A percentile compares a stretch with the other conserved stretches of the same genome.
Evolutionary conservation across 2,888 invertebrate species (phyloP).

Genomic region (Rhamphomyia laevipes): DNA sequence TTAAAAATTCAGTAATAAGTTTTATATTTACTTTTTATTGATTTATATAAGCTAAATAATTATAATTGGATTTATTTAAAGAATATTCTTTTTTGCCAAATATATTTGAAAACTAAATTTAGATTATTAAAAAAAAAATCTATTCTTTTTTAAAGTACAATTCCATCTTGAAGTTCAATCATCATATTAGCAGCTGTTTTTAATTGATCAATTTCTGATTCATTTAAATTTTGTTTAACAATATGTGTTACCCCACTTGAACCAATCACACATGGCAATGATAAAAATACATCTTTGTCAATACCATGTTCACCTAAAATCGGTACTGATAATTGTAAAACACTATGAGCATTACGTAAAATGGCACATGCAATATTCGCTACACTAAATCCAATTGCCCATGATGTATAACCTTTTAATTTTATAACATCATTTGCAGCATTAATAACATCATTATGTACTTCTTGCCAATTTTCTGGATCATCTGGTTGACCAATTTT

Average conservation of each 20-base stretch:
- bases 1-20: no score
- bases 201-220: conserved; percentile 45
- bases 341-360: conserved; percentile 52
- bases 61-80: no score
- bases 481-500: conserved; percentile 55
- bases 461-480: conserved; percentile 56
- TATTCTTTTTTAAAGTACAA: conserved; percentile 12
- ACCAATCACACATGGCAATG: conserved; percentile 60
- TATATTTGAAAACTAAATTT: no score
- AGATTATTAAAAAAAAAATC: no score
- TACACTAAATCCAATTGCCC: conserved; percentile 70
- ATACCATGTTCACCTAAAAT: conserved; percentile 57
- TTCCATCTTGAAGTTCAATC: conserved; percentile 42
- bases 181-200: conserved; percentile 50
- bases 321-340: conserved; percentile 62
- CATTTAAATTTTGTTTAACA: conserved; percentile 51
- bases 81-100: no score
- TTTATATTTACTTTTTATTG: no score
- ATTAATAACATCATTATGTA: conserved; percentile 62
- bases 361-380: conserved; percentile 53
- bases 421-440: conserved; percentile 69
- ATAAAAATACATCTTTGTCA: conserved; percentile 62
- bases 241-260: conserved; percentile 50
- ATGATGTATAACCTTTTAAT: conserved; percentile 74
- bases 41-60: no score